A percentile compares a stretch with the other conserved stretches of the same genome.
Evolutionary conservation across 1,140 invertebrate genomes (phyloP).

Genomic region (Microplitis demolitor): DNA sequence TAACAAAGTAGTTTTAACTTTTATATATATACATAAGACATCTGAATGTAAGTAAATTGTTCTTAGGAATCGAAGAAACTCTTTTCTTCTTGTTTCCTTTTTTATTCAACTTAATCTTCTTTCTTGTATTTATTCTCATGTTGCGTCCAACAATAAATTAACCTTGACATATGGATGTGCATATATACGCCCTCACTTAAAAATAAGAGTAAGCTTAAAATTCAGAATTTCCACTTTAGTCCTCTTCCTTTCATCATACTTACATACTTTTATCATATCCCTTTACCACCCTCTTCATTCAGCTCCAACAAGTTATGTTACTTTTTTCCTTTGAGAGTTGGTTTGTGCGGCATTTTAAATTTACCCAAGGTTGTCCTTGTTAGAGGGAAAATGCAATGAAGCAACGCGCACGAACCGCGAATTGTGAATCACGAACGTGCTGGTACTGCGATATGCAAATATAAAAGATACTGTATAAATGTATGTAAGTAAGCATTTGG

Average conservation of each 20-base stretch:
- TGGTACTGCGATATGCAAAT: background rate
- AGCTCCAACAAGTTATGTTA: too few relatives aligned
- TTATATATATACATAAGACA: background rate
- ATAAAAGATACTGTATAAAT: background rate
- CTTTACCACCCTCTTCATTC: too few relatives aligned
- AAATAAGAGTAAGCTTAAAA: background rate
- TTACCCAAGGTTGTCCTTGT: background rate
- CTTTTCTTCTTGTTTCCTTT: too few relatives aligned
- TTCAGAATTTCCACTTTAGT: background rate
- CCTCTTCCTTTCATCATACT: too few relatives aligned
- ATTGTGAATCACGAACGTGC: slow-evolving; percentile 7
- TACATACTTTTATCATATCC: too few relatives aligned
- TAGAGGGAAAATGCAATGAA: background rate
- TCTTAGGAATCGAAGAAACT: background rate
- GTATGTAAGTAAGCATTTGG: background rate
- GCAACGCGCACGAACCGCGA: background rate
- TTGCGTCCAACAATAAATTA: background rate
- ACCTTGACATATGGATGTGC: background rate
- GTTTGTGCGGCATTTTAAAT: background rate
- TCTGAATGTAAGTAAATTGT: background rate
- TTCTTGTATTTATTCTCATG: background rate
- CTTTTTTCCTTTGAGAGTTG: background rate
- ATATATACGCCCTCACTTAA: background rate
- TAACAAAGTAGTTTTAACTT: background rate
- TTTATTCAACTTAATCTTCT: too few relatives aligned